Evolutionary conservation across 2,888 invertebrate genomes (phyloP).

Genomic region (Chloroclystis v-ata): DNA sequence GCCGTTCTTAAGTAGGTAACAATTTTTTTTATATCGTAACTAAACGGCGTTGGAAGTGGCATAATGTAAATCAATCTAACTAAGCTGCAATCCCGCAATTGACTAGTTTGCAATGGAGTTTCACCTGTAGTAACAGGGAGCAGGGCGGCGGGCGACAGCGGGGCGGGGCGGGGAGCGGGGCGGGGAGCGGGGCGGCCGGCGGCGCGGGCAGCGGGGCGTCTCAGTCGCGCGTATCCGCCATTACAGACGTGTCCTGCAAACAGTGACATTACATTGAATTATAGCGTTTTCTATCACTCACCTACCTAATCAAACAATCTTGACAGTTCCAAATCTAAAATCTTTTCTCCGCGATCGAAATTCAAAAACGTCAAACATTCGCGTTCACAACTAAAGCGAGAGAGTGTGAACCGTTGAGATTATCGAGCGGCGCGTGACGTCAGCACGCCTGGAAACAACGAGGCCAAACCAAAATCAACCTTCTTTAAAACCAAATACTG

Average conservation of each 20-base stretch:
- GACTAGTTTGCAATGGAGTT: too few species aligned
- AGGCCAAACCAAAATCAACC: not conserved
- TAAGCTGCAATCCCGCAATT: too few species aligned
- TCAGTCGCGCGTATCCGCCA: constrained; percentile 18
- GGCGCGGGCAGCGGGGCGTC: constrained; percentile 21
- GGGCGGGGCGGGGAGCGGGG: too few species aligned
- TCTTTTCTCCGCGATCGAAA: not conserved
- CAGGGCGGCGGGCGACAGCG: too few species aligned
- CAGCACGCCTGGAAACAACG: not conserved
- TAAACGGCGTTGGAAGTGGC: too few species aligned
- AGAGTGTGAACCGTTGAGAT: constrained; percentile 1
- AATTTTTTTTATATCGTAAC: too few species aligned
- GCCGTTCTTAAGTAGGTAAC: too few species aligned
- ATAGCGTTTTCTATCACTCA: too few species aligned
- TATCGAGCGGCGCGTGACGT: constrained; percentile 4
- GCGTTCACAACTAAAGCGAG: constrained; percentile 1
- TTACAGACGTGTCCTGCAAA: not conserved
- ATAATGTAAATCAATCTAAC: too few species aligned
- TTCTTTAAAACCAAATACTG: too few species aligned
- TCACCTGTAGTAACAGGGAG: too few species aligned
- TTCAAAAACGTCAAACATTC: not conserved
- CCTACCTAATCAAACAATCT: not conserved
- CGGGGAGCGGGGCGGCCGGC: constrained; percentile 21
- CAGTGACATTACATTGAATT: too few species aligned
- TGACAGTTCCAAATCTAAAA: not conserved